These are phyloP conservation scores for Podilymbus podiceps DNA, from an alignment of 2,113 vertebrate genomes.

Conservation along the genomic window DNA sequence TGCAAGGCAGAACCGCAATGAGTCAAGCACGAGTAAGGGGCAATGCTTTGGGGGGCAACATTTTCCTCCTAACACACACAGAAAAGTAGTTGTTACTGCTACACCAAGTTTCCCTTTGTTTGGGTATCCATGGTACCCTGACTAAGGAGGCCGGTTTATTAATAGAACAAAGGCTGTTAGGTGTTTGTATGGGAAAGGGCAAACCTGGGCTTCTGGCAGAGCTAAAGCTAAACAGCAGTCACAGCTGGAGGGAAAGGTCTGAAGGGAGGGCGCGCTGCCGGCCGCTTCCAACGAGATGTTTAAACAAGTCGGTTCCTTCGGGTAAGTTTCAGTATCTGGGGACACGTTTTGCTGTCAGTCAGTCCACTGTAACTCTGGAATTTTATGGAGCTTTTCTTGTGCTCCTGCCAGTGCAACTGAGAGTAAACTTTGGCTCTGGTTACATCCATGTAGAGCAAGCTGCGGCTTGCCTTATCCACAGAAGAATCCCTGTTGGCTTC, in stretches of 20 bases:
- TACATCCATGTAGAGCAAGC: constrained; percentile 18
- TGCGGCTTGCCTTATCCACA: neutral
- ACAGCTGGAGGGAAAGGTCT: neutral
- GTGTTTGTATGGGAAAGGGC: neutral
- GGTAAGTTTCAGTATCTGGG: neutral
- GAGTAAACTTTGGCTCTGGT: constrained; percentile 3
- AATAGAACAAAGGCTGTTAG: neutral
- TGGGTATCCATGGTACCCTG: neutral
- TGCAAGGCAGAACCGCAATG: neutral
- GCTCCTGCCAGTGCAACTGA: neutral
- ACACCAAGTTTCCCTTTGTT: neutral
- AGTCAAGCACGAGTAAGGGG: neutral
- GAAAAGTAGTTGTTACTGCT: neutral
- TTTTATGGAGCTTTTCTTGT: neutral
- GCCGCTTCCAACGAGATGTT: neutral
- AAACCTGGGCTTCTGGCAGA: neutral
- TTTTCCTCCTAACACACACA: neutral
- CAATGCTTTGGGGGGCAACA: neutral
- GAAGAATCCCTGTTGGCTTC: constrained; percentile 5
- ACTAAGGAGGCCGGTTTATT: neutral
- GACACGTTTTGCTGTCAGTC: neutral
- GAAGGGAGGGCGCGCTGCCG: neutral
- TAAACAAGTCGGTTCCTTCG: neutral
- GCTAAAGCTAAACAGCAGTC: neutral
- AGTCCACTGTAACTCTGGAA: neutral